Evolutionary conservation across 2,888 invertebrate species (phyloP).

Genomic region (Acronicta aceris): DNA sequence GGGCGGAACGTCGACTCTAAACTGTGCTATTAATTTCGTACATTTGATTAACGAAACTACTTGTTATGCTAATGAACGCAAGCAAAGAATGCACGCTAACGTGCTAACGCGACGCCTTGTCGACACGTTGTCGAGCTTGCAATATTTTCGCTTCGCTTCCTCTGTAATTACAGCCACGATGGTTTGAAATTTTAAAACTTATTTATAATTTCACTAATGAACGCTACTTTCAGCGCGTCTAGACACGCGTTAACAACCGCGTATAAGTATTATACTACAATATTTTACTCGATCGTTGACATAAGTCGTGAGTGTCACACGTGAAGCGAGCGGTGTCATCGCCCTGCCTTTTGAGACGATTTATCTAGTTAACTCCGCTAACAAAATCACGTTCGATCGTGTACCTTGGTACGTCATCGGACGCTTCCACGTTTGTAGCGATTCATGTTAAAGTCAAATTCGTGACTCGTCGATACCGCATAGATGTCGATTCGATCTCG

Average conservation of each 20-base stretch:
- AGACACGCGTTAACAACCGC: constrained; percentile 31
- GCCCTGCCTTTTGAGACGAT: constrained; percentile 58
- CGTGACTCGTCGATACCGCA: constrained; percentile 80
- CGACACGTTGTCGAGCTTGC: constrained; percentile 84
- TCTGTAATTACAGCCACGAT: constrained; percentile 74
- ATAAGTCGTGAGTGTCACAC: constrained; percentile 52
- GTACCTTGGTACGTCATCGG: constrained; percentile 59
- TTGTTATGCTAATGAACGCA: constrained; percentile 88
- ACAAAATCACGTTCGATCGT: constrained; percentile 61
- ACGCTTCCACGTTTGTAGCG: constrained; percentile 51
- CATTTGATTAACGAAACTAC: constrained; percentile 89
- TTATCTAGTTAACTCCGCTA: constrained; percentile 59
- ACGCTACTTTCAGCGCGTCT: constrained; percentile 34
- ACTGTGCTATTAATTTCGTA: constrained; percentile 89
- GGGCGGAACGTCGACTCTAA: constrained; percentile 85
- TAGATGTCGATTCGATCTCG: constrained; percentile 83
- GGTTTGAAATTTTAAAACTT: constrained; percentile 72
- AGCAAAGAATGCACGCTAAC: constrained; percentile 87
- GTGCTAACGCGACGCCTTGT: constrained; percentile 84
- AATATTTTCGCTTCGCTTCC: constrained; percentile 81
- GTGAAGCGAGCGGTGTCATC: constrained; percentile 54
- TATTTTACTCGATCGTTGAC: constrained; percentile 63
- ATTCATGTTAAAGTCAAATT: constrained; percentile 71
- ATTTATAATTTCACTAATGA: constrained; percentile 62
- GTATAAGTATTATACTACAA: constrained; percentile 40